Base-by-base conservation (phyloP, 1,140 invertebrate genomes). In the Drosophila bifasciata region DNA sequence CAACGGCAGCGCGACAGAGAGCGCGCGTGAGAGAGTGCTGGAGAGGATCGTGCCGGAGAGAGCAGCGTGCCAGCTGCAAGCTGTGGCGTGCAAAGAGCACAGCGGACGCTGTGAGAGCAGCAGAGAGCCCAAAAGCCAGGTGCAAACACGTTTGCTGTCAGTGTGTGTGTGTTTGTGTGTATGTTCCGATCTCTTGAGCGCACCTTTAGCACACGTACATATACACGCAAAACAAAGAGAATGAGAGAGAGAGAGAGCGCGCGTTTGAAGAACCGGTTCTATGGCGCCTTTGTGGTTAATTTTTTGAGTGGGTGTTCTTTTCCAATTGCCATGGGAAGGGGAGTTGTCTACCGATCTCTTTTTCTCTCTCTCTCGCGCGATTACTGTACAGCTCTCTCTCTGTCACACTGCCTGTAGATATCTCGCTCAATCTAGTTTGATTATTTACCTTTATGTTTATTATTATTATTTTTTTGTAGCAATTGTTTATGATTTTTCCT, bases 251-350 rank as follows among this genome's bases (percentile, higher is more conserved):
- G 64, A 67, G 69, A 53, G 21, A 50, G 40, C 40, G 45, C 69
- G 9, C 28, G 28, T 9, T 28, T 9, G 28, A 58, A 57, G 60
- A 86, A 89, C 81, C 83, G 83, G 81, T 84, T 86, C 61, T 60
- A 19, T 81, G 74, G 73, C 73, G 68, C 71, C 75, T 40, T 63
- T 39, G 41, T 56, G 50, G 36, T 72, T 68, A 66, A 41, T 63
- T 68, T 32, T 36, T 86, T 86, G 83, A 85, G 81, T 85, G 81
- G 81, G 81, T 81, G 81, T 85, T 85, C 58, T 61, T 72, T 68
- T 49, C 64, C 72, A 83, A 76, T 83, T 80, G 55, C 58, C 76
- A 39, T 63, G 51, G 55, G 55, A 55, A n/a, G n/a, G 36, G 48
- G 59, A 49, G 36, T 11, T 67, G 56, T 61, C 69, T 48, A n/a